Base-by-base conservation (phyloP, 2,797 vertebrate species). In the Stomatorhinus walkeri region DNA sequence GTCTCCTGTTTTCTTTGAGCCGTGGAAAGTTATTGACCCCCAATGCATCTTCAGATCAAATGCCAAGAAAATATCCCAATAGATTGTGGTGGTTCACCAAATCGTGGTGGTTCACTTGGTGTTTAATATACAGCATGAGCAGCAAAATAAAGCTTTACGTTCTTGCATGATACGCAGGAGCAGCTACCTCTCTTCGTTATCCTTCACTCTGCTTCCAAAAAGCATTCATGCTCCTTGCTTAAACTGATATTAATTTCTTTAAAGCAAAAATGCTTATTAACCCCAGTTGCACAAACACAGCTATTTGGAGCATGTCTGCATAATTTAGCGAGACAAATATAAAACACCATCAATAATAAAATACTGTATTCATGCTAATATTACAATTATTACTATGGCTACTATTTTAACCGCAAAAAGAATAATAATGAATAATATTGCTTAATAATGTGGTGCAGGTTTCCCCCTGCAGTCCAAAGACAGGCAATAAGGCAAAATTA, bases 191-290 rank as follows among this genome's bases (percentile, higher is more conserved):
- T 79, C 36, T 14, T 43, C 5, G 7, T 43, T 79, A 43, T 40
- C 72, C 8, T 46, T 40, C 40, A 40, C 36, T 40, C 16, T 56
- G 0, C 36, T 59, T 24, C 51, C 14, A 14, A 56, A 28, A 28
- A 43, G 16, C 85, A 59, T 87, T 87, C 51, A 56, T 51, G 24
- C 12, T 22, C 28, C 36, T 46, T 87, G 7, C 24, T 22, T 87
- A 85, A 85, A 85, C 24, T 85, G n/a, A 85, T 22, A 49, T 52
- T n/a, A 14, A 14, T 59, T 87, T 36, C 85, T 87, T 59, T 87
- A 43, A 87, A 22, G 85, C 85, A 87, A 87, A 61, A 61, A 56
- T 40, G 32, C 85, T 87, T 40, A 59, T 52, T 54, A 19, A 59
- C 52, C 51, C 12, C 14, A 56, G 1, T n/a, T 36, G 52, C 32